phyloP scores from a whole-genome alignment of 2,113 vertebrate species.

The Neogale vison region DNA sequence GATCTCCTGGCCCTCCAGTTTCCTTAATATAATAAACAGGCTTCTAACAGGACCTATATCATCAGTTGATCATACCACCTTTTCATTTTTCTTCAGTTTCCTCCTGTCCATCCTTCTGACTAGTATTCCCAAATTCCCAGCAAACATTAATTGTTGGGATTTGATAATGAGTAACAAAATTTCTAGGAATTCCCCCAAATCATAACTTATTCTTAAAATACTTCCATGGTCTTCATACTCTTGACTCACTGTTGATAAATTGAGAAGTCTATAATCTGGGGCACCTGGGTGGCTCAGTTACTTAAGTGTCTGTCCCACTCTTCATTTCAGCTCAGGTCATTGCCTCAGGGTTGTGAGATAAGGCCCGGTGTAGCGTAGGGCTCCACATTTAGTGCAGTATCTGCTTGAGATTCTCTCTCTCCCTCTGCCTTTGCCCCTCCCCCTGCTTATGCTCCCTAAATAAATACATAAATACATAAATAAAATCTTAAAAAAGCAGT shows the following conservation, averaged over 20 bases:
- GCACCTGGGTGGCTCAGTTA: too few species aligned
- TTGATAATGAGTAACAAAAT: neutral
- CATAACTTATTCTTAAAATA: neutral
- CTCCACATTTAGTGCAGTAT: too few species aligned
- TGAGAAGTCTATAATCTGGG: neutral
- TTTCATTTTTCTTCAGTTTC: neutral
- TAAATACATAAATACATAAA: neutral
- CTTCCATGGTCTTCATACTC: neutral
- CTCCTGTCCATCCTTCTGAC: neutral
- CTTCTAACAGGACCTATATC: neutral
- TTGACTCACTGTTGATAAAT: neutral
- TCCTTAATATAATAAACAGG: neutral
- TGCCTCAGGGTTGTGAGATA: too few species aligned
- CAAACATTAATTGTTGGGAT: neutral
- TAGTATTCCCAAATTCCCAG: neutral
- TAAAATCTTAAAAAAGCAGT: neutral
- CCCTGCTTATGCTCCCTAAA: neutral
- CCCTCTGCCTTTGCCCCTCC: too few species aligned
- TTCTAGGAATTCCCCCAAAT: neutral
- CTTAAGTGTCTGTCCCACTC: too few species aligned
- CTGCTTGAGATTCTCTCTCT: neutral
- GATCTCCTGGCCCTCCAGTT: neutral
- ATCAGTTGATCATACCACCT: neutral
- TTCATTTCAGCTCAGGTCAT: too few species aligned
- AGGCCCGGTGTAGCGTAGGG: accelerated